Percentiles rank a stretch among this genome's conserved stretches.
Evolutionary conservation across 2,888 invertebrate genomes (phyloP).

Genomic region (Clunio marinus): DNA sequence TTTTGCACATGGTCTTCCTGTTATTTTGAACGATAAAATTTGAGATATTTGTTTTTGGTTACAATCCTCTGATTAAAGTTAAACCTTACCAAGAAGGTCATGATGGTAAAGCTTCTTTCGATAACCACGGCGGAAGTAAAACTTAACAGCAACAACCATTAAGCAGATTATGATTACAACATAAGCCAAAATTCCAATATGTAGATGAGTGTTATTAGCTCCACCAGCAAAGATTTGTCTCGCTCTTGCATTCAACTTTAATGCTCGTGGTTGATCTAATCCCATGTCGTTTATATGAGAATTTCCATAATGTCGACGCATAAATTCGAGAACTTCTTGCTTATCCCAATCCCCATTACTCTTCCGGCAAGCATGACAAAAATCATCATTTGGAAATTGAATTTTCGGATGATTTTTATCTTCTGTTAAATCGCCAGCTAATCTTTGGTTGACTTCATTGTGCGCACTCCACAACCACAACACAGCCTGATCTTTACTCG

Average conservation of each 20-base stretch:
- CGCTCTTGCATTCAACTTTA: constrained; percentile 44
- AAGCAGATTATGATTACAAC: constrained; percentile 70
- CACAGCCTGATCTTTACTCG: constrained; percentile 68
- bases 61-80: constrained; percentile 48
- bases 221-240: constrained; percentile 46
- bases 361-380: constrained; percentile 63
- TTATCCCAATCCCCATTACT: constrained; percentile 47
- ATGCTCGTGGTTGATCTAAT: constrained; percentile 44
- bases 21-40: too few relatives aligned
- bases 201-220: constrained; percentile 53
- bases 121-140: constrained; percentile 63
- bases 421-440: constrained; percentile 81
- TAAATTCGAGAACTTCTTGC: constrained; percentile 46
- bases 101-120: constrained; percentile 70
- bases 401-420: constrained; percentile 86
- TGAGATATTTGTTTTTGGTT: not conserved
- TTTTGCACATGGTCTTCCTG: too few relatives aligned
- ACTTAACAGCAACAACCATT: constrained; percentile 69
- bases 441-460: constrained; percentile 84
- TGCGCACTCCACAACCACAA: constrained; percentile 94
- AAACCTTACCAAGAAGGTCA: constrained; percentile 67
- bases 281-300: constrained; percentile 47
- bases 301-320: constrained; percentile 48
- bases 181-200: constrained; percentile 71
- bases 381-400: constrained; percentile 70